Conservation (phyloP, 2,888 invertebrate species). For the Archips xylosteana region DNA sequence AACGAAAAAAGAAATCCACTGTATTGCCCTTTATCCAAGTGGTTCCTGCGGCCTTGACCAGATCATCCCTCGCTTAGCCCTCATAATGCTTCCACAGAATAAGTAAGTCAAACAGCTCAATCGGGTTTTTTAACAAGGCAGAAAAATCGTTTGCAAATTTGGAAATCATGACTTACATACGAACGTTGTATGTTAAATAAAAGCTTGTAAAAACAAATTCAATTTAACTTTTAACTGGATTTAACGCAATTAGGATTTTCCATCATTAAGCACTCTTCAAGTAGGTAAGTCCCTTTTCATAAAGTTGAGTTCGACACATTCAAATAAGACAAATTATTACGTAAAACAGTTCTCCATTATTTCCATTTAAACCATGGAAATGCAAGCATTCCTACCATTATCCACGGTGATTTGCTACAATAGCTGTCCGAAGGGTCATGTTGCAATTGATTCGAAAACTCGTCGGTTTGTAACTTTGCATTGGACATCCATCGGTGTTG, state of each 20-base stretch:
- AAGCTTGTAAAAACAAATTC: neutral
- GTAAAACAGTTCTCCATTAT: constrained; percentile 7
- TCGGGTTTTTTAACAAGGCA: no score
- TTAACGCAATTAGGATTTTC: neutral
- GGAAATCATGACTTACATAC: no score
- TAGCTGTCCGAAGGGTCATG: constrained; percentile 19
- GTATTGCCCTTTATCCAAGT: no score
- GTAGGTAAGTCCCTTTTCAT: neutral
- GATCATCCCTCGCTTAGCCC: no score
- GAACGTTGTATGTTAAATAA: no score
- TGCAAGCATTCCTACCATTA: constrained; percentile 9
- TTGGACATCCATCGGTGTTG: constrained; percentile 16
- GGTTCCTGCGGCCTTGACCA: no score
- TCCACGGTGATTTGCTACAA: constrained; percentile 23
- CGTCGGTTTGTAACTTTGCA: constrained; percentile 20
- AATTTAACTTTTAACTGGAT: neutral
- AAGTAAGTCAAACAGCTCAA: no score
- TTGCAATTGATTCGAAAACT: constrained; percentile 31
- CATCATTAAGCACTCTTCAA: neutral
- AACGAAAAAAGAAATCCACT: no score
- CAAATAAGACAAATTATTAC: constrained; percentile 8
- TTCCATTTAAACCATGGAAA: neutral
- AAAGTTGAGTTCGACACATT: neutral
- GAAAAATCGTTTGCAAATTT: no score
- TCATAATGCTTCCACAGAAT: no score